These are phyloP conservation scores for Loriculus beryllinus DNA, from an alignment of 2,797 vertebrate genomes.

Conservation along the genomic window DNA sequence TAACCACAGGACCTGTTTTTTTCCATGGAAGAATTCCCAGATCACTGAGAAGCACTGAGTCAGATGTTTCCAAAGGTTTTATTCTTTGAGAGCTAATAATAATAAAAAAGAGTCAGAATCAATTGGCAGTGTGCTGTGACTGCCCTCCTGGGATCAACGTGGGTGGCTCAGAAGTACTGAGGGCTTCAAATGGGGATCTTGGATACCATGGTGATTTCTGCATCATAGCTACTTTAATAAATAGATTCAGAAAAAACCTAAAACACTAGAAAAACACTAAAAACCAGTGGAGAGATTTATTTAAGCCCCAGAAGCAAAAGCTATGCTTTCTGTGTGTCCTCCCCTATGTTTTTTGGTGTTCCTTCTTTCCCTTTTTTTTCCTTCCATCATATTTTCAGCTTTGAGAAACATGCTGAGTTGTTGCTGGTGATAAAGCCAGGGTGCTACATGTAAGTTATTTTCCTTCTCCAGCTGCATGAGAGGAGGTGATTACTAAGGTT, in stretches of 20 bases:
- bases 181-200: neutral
- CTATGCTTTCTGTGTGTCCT: neutral
- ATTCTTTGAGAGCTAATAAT: neutral
- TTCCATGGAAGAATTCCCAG: neutral
- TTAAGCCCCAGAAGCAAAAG: neutral
- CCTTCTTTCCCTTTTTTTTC: neutral
- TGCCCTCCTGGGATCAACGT: neutral
- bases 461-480: neutral
- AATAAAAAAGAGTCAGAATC: neutral
- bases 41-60: neutral
- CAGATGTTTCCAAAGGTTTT: neutral
- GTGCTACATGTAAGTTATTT: neutral
- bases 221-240: neutral
- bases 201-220: neutral
- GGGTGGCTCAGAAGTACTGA: neutral
- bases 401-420: neutral
- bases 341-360: neutral
- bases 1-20: neutral
- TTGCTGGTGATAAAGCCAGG: neutral
- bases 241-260: neutral
- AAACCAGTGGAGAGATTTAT: neutral
- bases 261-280: neutral
- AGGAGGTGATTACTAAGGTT: neutral
- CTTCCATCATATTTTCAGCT: neutral
- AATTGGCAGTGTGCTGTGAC: neutral